Conservation (phyloP, 2,888 invertebrate species). For the Lucinisca nassula region DNA sequence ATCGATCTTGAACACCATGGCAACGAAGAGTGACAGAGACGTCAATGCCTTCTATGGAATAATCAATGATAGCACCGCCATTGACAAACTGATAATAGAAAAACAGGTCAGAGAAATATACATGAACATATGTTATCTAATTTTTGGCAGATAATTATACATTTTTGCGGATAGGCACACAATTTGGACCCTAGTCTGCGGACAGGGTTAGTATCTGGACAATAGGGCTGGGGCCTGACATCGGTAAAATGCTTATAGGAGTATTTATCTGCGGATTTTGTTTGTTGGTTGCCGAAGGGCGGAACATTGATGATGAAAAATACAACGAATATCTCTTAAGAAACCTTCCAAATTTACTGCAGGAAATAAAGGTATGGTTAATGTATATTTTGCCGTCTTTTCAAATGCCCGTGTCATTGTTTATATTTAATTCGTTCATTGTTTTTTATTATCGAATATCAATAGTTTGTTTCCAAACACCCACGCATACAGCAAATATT, state of each 20-base stretch:
- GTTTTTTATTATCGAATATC: no score
- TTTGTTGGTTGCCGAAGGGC: neutral
- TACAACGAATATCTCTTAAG: conserved; percentile 1
- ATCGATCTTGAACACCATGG: neutral
- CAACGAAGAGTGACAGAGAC: neutral
- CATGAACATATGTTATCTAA: neutral
- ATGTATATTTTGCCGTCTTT: no score
- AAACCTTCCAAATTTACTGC: neutral
- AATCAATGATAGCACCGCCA: neutral
- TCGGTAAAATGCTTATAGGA: neutral
- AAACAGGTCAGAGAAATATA: neutral
- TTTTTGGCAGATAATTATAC: neutral
- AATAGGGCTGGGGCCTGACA: neutral
- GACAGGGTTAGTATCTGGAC: neutral
- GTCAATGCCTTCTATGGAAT: conserved; percentile 1
- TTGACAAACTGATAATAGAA: conserved; percentile 1
- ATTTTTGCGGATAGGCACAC: neutral
- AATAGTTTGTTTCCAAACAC: no score
- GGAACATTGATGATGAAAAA: neutral
- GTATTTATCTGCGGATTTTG: neutral
- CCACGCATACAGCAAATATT: no score
- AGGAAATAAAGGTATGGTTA: conserved; percentile 9
- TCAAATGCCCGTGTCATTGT: no score
- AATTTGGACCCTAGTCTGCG: neutral
- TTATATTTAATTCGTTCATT: no score